Conservation (phyloP, 2,888 invertebrate species). For the Amiota minor region DNA sequence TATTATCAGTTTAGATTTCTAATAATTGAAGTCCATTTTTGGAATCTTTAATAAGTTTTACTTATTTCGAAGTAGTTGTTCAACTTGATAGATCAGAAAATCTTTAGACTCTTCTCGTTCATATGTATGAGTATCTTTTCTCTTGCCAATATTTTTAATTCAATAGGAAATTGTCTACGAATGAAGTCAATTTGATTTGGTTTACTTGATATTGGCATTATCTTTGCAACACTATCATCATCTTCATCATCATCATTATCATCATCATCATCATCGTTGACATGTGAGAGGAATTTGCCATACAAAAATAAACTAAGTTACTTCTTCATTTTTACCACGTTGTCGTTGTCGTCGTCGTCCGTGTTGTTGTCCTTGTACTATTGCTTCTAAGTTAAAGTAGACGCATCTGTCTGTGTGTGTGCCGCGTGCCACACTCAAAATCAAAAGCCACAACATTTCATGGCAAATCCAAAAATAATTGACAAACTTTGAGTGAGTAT, state of each 20-base stretch:
- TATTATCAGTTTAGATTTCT: too few species aligned
- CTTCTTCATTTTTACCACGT: not conserved
- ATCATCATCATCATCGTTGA: too few species aligned
- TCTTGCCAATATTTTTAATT: conserved; percentile 16
- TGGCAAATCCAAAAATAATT: conserved; percentile 67
- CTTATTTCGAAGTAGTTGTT: too few species aligned
- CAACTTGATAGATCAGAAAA: not conserved
- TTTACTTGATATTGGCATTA: not conserved
- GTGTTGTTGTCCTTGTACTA: not conserved
- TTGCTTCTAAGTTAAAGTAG: not conserved
- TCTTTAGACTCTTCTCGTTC: conserved; percentile 1
- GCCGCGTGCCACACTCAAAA: conserved; percentile 40
- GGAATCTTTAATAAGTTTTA: too few species aligned
- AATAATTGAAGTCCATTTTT: too few species aligned
- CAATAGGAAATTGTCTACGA: not conserved
- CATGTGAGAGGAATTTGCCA: too few species aligned
- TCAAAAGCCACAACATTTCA: conserved; percentile 66
- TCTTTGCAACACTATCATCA: not conserved
- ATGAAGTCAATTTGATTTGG: not conserved
- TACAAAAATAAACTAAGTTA: too few species aligned
- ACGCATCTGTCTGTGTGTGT: conserved; percentile 27
- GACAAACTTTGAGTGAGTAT: conserved; percentile 60
- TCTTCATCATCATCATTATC: not conserved
- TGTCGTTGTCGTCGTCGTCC: not conserved
- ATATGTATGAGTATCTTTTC: too few species aligned